Base-by-base conservation (phyloP, 2,797 vertebrate species). In the Phyllotis vaccarum region DNA sequence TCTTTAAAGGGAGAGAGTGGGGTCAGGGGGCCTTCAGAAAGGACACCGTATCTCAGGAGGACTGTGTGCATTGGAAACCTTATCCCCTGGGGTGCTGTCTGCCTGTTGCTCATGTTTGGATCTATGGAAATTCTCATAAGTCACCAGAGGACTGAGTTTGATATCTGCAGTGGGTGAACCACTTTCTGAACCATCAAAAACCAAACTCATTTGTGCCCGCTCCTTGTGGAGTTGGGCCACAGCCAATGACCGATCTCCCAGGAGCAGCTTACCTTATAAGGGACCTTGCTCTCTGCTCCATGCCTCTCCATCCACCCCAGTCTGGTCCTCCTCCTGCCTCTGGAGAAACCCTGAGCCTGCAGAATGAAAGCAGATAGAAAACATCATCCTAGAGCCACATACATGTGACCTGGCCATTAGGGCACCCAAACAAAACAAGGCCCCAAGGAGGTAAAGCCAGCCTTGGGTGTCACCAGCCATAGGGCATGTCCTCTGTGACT, bases 91-190 rank as follows among this genome's bases (percentile, higher is more conserved):
- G 91, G 22, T 70, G 56, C 75, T 91, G 54, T 70, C 90, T 96
- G 93, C 68, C 74, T 86, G 66, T 64, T 93, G 86, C 31, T 74
- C 49, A 37, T 93, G 94, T 81, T 86, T 85, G 52, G 60, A 58
- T 91, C 91, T 62, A 34, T 24, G 16, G 62, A n/a, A 62, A 21
- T 10, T 49, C 83, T 78, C 60, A 43, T n/a, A 46, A 79, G 49
- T 92, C 62, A 85, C 52, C 56, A 75, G 60, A 85, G 92, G 58
- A 52, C 46, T 76, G 13, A 49, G 62, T 68, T 82, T 93, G 52
- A 70, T 81, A 81, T 79, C 66, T 43, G 29, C 80, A 74, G 43
- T 40, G 46, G 43, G 17, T 58, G 46, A 72, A 70, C 66, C 66
- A 49, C 40, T 37, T 87, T 90, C 70, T 58, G 29, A 95, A 94